Evolutionary conservation across 35 echinoderm and acorn worm species (phyloP).

Genomic region (Acanthaster planci): DNA sequence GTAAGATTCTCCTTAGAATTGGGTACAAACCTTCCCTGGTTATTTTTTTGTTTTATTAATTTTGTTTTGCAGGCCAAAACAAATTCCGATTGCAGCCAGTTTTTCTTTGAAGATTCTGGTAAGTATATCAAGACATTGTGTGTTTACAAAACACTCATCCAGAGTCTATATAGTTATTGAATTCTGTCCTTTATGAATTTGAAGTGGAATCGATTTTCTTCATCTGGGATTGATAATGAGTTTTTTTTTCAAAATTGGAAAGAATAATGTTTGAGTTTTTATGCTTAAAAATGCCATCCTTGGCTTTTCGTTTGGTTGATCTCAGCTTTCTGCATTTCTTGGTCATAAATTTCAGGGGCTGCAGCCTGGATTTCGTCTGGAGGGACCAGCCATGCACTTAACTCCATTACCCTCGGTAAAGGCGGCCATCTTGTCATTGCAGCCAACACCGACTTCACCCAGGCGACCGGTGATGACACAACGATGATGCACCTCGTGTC

Average conservation of each 20-base stretch:
- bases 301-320: too few species aligned
- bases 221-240: too few species aligned
- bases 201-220: too few species aligned
- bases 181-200: too few species aligned
- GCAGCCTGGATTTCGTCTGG: slow-evolving; percentile 56
- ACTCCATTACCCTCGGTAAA: slow-evolving; percentile 8
- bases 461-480: slow-evolving; percentile 1
- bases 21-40: too few species aligned
- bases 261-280: too few species aligned
- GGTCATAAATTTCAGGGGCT: slow-evolving; percentile 33
- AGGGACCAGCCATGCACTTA: not conserved
- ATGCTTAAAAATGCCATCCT: too few species aligned
- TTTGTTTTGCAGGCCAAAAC: slow-evolving; percentile 26
- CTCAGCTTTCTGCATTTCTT: not conserved
- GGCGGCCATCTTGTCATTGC: slow-evolving; percentile 63
- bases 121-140: too few species aligned
- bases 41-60: not conserved
- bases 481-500: slow-evolving; percentile 35
- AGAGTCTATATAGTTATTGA: too few species aligned
- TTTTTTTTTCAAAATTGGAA: too few species aligned
- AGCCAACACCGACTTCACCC: slow-evolving; percentile 11
- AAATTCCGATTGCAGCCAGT: not conserved
- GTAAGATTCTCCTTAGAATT: too few species aligned
- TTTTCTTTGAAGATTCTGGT: slow-evolving; percentile 33
- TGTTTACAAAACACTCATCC: too few species aligned